Evolutionary conservation across 2,888 invertebrate genomes (phyloP), one percentile per base, ranked within the genome.

Genomic region (Ichneumon xanthorius): DNA sequence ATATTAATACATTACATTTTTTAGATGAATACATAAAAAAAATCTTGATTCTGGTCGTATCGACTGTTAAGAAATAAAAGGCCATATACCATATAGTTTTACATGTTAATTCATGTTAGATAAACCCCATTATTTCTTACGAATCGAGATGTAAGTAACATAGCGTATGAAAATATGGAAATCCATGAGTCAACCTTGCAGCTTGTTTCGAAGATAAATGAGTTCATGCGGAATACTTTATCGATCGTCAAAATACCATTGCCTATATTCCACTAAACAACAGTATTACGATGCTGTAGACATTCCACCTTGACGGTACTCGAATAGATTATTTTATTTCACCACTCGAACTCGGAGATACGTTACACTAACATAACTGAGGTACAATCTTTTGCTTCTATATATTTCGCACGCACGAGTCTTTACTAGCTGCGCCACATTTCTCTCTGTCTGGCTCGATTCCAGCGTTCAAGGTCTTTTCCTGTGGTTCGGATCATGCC

Each of bases 401-500:
- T 11, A 26, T 26, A 48, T 45, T 63, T 63, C 4, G 58, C 58
- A 30, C 73, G 61, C 61, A 2, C 73, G 48, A 48, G 30, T 37
- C 30, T 33, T 19, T 9, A 48, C 30, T 50, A 19, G 48, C 48
- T 63, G 16, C 11, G 48, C n/a, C n/a, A 48, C 19, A 48, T 30
- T 61, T 30, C 63, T 61, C 48, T 45, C 50, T 19, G 22, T 30
- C 50, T 33, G 22, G 33, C 19, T 48, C 76, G 48, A 50, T 70
- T 77, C 45, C 48, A 40, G 33, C 22, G 70, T 50, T 71, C 71
- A 79, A 79, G 78, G 78, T 58, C 30, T 3, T 14, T n/a, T 22
- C 22, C 22, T 22, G 19, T 19, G 14, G 61, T 14, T 30, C 48
- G 11, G 14, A 61, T 48, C 71, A 71, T 61, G n/a, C 4, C 22